Conservation (phyloP, 2,113 vertebrate genomes). For the Callionymus lyra region DNA sequence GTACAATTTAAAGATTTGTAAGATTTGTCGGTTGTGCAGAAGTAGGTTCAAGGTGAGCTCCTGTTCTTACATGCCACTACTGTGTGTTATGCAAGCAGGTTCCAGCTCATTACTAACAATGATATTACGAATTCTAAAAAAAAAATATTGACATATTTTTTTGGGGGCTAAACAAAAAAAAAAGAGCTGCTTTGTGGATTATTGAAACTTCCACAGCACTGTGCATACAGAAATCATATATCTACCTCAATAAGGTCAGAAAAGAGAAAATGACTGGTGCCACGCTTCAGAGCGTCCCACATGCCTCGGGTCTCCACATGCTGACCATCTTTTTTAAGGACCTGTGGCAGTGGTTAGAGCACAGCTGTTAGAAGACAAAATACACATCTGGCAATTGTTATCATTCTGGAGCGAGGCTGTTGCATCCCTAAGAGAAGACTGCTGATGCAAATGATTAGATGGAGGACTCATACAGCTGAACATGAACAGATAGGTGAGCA, state of each 20-base stretch:
- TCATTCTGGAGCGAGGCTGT: conserved; percentile 4
- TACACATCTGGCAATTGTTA: conserved; percentile 18
- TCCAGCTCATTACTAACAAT: no score
- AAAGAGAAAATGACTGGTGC: conserved; percentile 64
- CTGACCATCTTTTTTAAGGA: conserved; percentile 56
- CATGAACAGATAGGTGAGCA: conserved; percentile 5
- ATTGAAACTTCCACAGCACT: no score
- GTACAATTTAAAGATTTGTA: no score
- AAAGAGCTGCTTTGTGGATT: no score
- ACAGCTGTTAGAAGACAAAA: conserved; percentile 49
- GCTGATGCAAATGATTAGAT: conserved; percentile 1
- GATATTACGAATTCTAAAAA: no score
- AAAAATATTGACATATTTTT: no score
- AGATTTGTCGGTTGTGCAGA: no score
- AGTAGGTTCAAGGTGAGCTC: no score
- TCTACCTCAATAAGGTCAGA: conserved; percentile 65
- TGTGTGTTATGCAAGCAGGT: no score
- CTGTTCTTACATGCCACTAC: no score
- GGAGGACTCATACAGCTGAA: conserved; percentile 2
- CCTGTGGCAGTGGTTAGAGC: conserved; percentile 54
- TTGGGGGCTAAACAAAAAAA: no score
- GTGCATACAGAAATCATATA: not conserved
- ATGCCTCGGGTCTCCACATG: conserved; percentile 58
- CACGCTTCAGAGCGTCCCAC: conserved; percentile 63
- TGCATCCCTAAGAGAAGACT: conserved; percentile 1